These are phyloP conservation scores for Pica pica DNA, from an alignment of 2,113 vertebrate species.

Conservation along the genomic window DNA sequence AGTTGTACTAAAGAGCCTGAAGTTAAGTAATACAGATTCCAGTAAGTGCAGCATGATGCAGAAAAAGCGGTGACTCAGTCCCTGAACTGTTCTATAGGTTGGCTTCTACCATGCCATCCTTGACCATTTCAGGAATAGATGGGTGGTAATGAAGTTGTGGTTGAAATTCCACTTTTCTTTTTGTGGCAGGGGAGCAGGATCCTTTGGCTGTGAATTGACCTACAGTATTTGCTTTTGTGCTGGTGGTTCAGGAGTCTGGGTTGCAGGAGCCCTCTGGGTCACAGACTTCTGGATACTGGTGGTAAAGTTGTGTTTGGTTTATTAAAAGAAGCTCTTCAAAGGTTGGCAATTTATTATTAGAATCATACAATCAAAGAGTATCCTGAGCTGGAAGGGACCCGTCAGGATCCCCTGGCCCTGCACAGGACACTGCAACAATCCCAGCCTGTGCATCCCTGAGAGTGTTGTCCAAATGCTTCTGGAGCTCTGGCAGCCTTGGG, in stretches of 20 bases:
- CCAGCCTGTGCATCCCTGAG: not conserved
- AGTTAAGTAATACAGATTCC: not conserved
- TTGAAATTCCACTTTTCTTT: not conserved
- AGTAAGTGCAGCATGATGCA: not conserved
- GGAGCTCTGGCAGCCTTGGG: not conserved
- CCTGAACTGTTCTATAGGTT: not conserved
- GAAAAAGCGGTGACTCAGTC: not conserved
- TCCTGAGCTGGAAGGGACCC: not conserved
- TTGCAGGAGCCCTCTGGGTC: not conserved
- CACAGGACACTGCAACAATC: not conserved
- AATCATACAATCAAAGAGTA: not conserved
- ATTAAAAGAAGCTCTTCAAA: not conserved
- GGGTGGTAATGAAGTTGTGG: not conserved
- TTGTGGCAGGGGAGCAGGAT: not conserved
- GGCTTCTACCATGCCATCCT: not conserved
- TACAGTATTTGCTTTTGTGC: not conserved
- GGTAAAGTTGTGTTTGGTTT: not conserved
- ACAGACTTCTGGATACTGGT: not conserved
- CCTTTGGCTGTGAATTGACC: not conserved
- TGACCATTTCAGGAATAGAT: not conserved
- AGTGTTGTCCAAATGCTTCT: fast-evolving
- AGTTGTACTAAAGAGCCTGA: not conserved
- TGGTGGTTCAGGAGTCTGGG: not conserved
- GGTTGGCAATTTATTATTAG: not conserved
- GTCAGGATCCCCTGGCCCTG: not conserved